Conservation (phyloP, 2,797 vertebrate genomes). For the Eurystomus glaucurus region DNA sequence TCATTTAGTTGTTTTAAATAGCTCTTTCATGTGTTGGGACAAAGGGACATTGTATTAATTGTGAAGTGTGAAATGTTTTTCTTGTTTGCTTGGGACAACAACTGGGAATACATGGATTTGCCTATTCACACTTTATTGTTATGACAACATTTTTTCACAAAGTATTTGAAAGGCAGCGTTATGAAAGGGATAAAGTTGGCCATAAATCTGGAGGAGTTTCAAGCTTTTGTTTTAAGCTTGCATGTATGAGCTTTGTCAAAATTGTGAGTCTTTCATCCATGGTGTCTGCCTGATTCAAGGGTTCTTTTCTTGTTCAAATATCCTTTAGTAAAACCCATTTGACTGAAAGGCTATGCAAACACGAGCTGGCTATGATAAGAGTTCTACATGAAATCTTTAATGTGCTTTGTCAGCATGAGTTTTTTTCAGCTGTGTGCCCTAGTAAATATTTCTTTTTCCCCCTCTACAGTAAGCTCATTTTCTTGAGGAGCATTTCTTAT, state of each 20-base stretch:
- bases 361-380: constrained; percentile 56
- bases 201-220: constrained; percentile 59
- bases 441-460: background rate
- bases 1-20: constrained; percentile 62
- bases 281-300: constrained; percentile 63
- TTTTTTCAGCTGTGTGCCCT: constrained; percentile 36
- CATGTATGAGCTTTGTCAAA: constrained; percentile 1
- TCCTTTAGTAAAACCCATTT: constrained; percentile 61
- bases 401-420: constrained; percentile 52
- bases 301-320: constrained; percentile 74
- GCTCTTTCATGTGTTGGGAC: constrained; percentile 63
- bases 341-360: constrained; percentile 73
- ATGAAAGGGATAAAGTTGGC: constrained; percentile 9
- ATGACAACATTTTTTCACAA: constrained; percentile 46
- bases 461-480: background rate
- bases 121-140: constrained; percentile 64
- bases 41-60: constrained; percentile 56
- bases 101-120: constrained; percentile 65
- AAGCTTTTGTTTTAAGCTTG: constrained; percentile 61
- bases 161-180: constrained; percentile 22
- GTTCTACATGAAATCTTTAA: constrained; percentile 51
- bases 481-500: constrained; percentile 21
- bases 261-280: constrained; percentile 52
- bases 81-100: constrained; percentile 63
- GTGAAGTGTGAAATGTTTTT: constrained; percentile 58